Evolutionary conservation across 2,888 invertebrate genomes (phyloP).

Genomic region (Tachina grossa): DNA sequence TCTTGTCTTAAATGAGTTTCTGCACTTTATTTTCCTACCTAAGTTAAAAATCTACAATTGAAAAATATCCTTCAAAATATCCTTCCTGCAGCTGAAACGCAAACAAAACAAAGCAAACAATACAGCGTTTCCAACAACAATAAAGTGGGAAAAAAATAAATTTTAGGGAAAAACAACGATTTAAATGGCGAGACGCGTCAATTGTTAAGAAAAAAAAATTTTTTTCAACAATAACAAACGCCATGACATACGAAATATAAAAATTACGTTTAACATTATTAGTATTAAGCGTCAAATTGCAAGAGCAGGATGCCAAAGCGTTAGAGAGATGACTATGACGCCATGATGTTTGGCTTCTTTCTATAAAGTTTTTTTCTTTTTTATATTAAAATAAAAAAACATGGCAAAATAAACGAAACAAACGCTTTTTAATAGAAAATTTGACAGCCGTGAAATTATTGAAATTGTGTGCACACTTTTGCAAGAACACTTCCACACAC

Average conservation of each 20-base stretch:
- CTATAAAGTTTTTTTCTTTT: neutral
- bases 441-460: slow-evolving; percentile 77
- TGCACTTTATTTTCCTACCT: too few relatives aligned
- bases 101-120: slow-evolving; percentile 47
- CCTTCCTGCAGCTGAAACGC: slow-evolving; percentile 5
- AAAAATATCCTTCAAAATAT: neutral
- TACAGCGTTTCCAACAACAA: slow-evolving; percentile 20
- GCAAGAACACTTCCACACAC: neutral
- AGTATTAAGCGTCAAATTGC: slow-evolving; percentile 65
- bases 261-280: slow-evolving; percentile 60
- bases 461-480: slow-evolving; percentile 61
- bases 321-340: slow-evolving; percentile 56
- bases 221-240: slow-evolving; percentile 45
- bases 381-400: slow-evolving; percentile 34
- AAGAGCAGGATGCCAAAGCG: slow-evolving; percentile 29
- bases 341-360: slow-evolving; percentile 56
- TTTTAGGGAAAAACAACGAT: slow-evolving; percentile 59
- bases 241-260: slow-evolving; percentile 17
- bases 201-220: slow-evolving; percentile 60
- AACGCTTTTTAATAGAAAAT: slow-evolving; percentile 75
- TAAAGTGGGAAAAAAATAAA: slow-evolving; percentile 16
- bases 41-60: too few relatives aligned
- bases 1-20: too few relatives aligned
- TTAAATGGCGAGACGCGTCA: slow-evolving; percentile 72
- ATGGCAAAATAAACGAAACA: slow-evolving; percentile 69